A percentile compares a stretch with the other conserved stretches of the same genome.
Evolutionary conservation across 2,113 vertebrate species (phyloP).

Genomic region (Mesitornis unicolor): DNA sequence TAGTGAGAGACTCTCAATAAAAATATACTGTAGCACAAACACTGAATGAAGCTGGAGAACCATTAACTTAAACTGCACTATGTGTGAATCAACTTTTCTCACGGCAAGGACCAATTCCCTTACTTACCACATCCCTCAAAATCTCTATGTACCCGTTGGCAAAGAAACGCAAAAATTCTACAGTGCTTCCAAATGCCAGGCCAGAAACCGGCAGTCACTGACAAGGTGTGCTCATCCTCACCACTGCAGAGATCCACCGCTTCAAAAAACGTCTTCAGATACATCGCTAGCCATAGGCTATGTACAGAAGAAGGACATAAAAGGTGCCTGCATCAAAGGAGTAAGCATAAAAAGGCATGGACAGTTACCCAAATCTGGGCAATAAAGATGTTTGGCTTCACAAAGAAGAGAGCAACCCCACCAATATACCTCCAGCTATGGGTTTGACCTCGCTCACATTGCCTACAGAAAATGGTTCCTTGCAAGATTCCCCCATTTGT

Average conservation of each 20-base stretch:
- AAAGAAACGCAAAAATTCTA: not conserved
- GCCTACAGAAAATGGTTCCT: not conserved
- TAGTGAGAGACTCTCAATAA: not conserved
- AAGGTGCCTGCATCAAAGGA: fast-evolving
- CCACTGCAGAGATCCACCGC: not conserved
- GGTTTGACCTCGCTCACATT: not conserved
- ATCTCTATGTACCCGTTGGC: not conserved
- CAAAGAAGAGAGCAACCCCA: not conserved
- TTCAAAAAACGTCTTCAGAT: not conserved
- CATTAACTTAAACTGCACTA: not conserved
- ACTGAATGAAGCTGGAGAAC: not conserved
- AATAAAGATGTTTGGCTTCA: not conserved
- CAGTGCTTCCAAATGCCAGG: not conserved
- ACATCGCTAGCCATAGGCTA: not conserved
- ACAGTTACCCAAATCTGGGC: not conserved
- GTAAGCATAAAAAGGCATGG: not conserved
- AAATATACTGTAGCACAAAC: not conserved
- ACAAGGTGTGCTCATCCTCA: not conserved
- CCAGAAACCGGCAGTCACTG: not conserved
- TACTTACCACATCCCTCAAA: not conserved
- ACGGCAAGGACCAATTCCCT: not conserved
- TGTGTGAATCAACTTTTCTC: not conserved
- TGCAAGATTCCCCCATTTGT: not conserved
- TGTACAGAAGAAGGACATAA: fast-evolving
- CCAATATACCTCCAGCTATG: not conserved